Base-by-base conservation (phyloP, 2,113 vertebrate species). In the Rhea americana region DNA sequence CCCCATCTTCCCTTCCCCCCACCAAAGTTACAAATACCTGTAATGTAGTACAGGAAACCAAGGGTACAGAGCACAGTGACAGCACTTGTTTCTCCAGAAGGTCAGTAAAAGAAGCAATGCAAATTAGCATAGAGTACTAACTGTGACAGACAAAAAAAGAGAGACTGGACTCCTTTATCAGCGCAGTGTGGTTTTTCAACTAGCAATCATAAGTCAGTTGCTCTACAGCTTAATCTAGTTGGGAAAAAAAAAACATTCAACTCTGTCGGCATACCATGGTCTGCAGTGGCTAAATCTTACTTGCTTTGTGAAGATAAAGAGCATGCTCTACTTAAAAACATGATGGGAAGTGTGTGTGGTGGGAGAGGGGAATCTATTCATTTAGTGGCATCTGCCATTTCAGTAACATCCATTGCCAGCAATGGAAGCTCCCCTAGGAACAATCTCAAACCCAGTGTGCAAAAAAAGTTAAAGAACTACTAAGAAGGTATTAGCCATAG, bases 391-490 rank as follows among this genome's bases (percentile, higher is more conserved):
- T 18, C 67, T 9, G 85, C 87, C 47, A 1, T 32, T 66, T 12
- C 68, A 13, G 84, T 48, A 19, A 78, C 24, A 1, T 68, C 95
- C 90, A 95, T 73, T 81, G 94, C 95, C 95, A 92, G 95, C 95
- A 96, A 95, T 72, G 93, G 95, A 87, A 28, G 32, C 62, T n/a
- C 72, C 89, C 82, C n/a, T 28, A 37, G 84, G 68, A 30, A 5
- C 48, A 16, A 26, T 32, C 73, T 13, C 71, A 74, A 71, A 65
- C 24, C 50, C 85, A 12, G 39, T 1, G 75, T 79, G 90, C 86
- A 67, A 65, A 73, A 73, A 15, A 35, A 5, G 7, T 7, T 9
- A 12, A 26, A 30, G 9, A n/a, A 22, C 15, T 2, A 22, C 15
- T 2, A 11, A 1, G 14, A 56, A 73, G 32, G 22, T 8, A 6